Evolutionary conservation across 2,888 invertebrate genomes (phyloP).

Genomic region (Nephrocerus scutellatus): DNA sequence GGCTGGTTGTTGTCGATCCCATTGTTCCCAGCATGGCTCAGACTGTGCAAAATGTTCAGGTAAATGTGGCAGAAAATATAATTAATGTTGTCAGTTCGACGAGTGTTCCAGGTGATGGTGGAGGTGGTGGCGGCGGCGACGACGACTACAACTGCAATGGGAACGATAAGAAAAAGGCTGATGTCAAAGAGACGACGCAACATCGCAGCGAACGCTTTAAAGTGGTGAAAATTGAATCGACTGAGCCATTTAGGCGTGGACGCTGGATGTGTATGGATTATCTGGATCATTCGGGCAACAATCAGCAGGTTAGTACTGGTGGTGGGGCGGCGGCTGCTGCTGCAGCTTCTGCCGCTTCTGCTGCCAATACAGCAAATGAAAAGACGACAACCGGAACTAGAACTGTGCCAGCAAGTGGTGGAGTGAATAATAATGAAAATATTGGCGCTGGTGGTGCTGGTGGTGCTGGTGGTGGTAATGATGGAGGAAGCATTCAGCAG

Average conservation of each 20-base stretch:
- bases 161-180: constrained; percentile 41
- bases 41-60: constrained; percentile 54
- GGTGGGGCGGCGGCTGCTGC: constrained; percentile 11
- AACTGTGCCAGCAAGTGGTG: constrained; percentile 3
- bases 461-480: constrained; percentile 24
- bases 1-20: constrained; percentile 69
- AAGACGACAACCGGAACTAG: constrained; percentile 32
- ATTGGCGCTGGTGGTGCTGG: constrained; percentile 30
- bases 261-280: constrained; percentile 95
- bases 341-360: constrained; percentile 24
- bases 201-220: constrained; percentile 80
- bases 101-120: constrained; percentile 51
- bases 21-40: constrained; percentile 38
- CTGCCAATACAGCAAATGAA: constrained; percentile 34
- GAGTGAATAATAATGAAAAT: too few relatives aligned
- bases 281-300: constrained; percentile 69
- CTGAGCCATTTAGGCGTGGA: constrained; percentile 87
- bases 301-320: constrained; percentile 39
- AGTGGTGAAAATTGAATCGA: constrained; percentile 92
- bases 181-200: constrained; percentile 59
- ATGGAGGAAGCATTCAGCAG: constrained; percentile 13
- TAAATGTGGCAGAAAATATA: constrained; percentile 57
- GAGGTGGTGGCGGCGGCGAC: constrained; percentile 50
- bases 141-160: too few relatives aligned
- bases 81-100: constrained; percentile 56